Evolutionary conservation across 2,888 invertebrate genomes (phyloP).

Genomic region (Blastobasis lacticolella): DNA sequence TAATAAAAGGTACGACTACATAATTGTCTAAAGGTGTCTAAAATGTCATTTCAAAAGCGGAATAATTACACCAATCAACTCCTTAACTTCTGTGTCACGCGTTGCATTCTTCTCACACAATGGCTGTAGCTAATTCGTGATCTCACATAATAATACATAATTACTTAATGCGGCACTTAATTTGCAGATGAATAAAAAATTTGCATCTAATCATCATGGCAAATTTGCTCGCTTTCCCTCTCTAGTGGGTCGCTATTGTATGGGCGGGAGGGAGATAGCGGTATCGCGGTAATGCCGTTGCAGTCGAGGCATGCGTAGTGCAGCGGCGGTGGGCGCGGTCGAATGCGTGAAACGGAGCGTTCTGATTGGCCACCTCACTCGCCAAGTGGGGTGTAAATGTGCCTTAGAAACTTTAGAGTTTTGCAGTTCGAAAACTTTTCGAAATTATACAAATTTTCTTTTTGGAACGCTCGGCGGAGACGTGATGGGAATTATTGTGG

Average conservation of each 20-base stretch:
- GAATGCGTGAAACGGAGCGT: constrained; percentile 38
- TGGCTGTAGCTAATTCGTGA: constrained; percentile 28
- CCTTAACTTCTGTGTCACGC: constrained; percentile 25
- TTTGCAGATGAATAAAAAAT: constrained; percentile 68
- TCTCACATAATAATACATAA: constrained; percentile 58
- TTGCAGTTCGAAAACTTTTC: constrained; percentile 54
- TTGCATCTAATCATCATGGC: constrained; percentile 60
- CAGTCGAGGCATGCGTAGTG: constrained; percentile 63
- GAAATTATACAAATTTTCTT: constrained; percentile 39
- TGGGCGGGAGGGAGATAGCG: constrained; percentile 42
- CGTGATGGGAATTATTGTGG: constrained; percentile 30
- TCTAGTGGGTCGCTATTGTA: constrained; percentile 21
- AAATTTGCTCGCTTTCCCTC: constrained; percentile 36
- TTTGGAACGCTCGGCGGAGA: constrained; percentile 29
- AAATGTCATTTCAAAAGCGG: too few relatives aligned
- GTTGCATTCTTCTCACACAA: constrained; percentile 20
- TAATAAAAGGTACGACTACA: too few relatives aligned
- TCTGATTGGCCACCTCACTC: constrained; percentile 48
- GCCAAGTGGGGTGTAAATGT: constrained; percentile 53
- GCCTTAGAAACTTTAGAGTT: constrained; percentile 50
- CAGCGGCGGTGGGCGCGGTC: constrained; percentile 60
- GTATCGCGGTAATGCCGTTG: constrained; percentile 34
- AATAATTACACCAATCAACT: constrained; percentile 12
- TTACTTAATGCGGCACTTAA: constrained; percentile 63
- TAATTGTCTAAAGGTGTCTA: too few relatives aligned